A percentile compares a stretch with the other conserved stretches of the same genome.
phyloP scores from a whole-genome alignment of 1,140 invertebrate species.

The Octopus bimaculoides region DNA sequence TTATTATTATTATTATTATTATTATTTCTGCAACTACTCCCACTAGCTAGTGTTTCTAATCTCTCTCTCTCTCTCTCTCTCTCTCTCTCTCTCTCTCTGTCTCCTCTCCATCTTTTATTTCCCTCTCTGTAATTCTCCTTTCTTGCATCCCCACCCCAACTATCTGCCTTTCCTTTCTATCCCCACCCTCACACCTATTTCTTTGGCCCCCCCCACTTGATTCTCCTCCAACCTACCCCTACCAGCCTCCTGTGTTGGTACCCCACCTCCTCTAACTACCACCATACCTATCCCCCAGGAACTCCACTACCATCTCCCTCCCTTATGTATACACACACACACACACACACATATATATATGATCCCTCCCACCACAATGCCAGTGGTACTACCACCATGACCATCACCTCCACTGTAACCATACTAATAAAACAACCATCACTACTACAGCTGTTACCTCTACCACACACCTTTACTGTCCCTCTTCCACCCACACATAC shows the following conservation, averaged over 20 bases:
- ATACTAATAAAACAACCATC: background rate
- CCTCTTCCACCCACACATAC: background rate
- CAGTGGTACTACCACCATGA: no score
- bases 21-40: no score
- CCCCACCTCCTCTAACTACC: no score
- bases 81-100: background rate
- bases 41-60: background rate
- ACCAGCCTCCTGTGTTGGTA: no score
- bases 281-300: no score
- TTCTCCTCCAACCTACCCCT: background rate
- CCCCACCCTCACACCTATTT: background rate
- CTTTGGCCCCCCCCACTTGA: background rate
- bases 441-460: background rate
- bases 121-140: background rate
- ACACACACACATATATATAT: no score
- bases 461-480: background rate
- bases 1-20: no score
- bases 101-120: background rate
- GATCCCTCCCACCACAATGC: no score
- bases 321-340: no score
- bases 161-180: background rate
- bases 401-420: no score
- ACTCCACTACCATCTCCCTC: no score
- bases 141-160: background rate
- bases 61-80: background rate